Evolutionary conservation across 2,797 vertebrate species (phyloP).

Genomic region (Pitangus sulphuratus): DNA sequence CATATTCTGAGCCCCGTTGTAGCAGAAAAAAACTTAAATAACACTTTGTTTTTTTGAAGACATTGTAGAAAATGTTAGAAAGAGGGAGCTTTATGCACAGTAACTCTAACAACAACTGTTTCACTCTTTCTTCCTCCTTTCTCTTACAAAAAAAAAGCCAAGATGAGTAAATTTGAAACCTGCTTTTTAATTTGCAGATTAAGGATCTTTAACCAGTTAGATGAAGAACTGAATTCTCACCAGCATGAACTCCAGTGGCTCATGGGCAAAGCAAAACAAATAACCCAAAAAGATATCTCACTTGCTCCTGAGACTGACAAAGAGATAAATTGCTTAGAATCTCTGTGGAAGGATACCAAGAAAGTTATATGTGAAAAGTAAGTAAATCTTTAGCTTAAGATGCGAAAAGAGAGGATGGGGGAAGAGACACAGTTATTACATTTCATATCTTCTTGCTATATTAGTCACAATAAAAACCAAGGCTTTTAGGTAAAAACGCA

Average conservation of each 20-base stretch:
- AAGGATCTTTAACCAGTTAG: slow-evolving; percentile 89
- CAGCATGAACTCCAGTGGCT: slow-evolving; percentile 92
- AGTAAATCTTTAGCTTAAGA: slow-evolving; percentile 24
- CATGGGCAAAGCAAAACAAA: slow-evolving; percentile 90
- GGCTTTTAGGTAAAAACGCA: not conserved
- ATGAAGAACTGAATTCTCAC: slow-evolving; percentile 91
- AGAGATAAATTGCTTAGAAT: slow-evolving; percentile 83
- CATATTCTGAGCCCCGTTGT: not conserved
- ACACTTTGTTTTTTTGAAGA: not conserved
- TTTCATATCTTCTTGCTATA: not conserved
- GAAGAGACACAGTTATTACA: not conserved
- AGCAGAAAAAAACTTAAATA: not conserved
- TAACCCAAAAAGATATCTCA: slow-evolving; percentile 87
- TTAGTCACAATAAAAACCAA: not conserved
- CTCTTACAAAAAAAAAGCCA: not conserved
- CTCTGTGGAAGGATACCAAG: slow-evolving; percentile 86
- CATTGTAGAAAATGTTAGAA: not conserved
- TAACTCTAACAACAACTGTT: not conserved
- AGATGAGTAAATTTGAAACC: not conserved
- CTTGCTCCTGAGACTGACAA: slow-evolving; percentile 83
- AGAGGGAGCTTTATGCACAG: not conserved
- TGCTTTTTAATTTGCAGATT: slow-evolving; percentile 79
- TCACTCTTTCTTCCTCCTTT: not conserved
- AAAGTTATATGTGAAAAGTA: slow-evolving; percentile 87
- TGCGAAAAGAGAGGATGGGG: not conserved